These are phyloP conservation scores for Heliconius eleuchia DNA, from an alignment of 1,140 invertebrate genomes.

Conservation along the genomic window DNA sequence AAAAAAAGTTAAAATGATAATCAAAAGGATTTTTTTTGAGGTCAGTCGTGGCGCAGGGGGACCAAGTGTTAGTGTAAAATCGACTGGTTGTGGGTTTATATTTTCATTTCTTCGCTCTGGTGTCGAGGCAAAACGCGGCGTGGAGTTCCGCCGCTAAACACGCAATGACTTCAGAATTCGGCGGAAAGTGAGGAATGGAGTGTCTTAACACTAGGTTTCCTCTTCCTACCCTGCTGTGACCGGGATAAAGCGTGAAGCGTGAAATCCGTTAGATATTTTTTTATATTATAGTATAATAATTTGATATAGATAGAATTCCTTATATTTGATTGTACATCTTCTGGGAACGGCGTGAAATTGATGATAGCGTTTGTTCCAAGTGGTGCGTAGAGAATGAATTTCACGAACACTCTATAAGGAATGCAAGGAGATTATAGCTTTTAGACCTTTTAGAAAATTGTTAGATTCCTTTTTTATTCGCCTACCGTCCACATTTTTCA, in stretches of 20 bases:
- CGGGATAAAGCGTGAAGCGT: too few relatives aligned
- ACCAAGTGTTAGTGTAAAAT: too few relatives aligned
- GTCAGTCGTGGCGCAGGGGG: too few relatives aligned
- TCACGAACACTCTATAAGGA: background rate
- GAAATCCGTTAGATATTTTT: too few relatives aligned
- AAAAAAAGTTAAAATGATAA: background rate
- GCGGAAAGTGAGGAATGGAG: too few relatives aligned
- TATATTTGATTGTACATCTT: constrained; percentile 28
- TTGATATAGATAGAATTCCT: constrained; percentile 30
- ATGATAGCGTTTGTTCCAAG: constrained; percentile 30
- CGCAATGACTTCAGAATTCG: too few relatives aligned
- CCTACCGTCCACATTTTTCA: background rate
- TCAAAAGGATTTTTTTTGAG: background rate
- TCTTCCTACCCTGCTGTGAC: too few relatives aligned
- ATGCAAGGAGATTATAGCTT: constrained; percentile 9
- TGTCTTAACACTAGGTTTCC: too few relatives aligned
- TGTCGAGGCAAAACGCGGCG: too few relatives aligned
- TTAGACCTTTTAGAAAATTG: background rate
- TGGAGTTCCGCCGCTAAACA: too few relatives aligned
- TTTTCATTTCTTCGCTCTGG: too few relatives aligned
- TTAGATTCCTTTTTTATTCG: background rate
- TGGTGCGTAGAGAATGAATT: constrained; percentile 25
- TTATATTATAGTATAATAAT: background rate
- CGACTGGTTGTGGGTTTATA: too few relatives aligned
- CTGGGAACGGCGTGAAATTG: constrained; percentile 33